Percentiles rank a stretch among this genome's conserved stretches.
phyloP scores from a whole-genome alignment of 1,140 invertebrate genomes.

The Drosophila triauraria region DNA sequence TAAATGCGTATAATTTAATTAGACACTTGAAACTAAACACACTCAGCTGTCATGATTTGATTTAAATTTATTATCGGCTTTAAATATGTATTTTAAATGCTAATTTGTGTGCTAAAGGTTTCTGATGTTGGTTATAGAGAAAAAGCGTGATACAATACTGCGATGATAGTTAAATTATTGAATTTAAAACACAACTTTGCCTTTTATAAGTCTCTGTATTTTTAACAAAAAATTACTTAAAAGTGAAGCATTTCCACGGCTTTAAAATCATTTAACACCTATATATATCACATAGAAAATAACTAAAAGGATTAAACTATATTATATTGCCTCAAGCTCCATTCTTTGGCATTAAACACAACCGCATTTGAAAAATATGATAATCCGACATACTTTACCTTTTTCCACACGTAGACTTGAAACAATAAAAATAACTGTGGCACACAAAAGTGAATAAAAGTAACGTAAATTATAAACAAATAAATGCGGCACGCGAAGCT shows the following conservation, averaged over 20 bases:
- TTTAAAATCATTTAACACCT: background rate
- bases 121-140: conserved; percentile 1
- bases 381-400: conserved; percentile 48
- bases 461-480: conserved; percentile 57
- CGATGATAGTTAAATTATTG: background rate
- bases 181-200: background rate
- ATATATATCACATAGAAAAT: conserved; percentile 12
- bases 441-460: conserved; percentile 32
- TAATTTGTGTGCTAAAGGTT: conserved; percentile 51
- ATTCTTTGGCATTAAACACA: conserved; percentile 6
- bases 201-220: background rate
- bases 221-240: too few relatives aligned
- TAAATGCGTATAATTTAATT: conserved; percentile 80
- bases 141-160: background rate
- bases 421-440: conserved; percentile 45
- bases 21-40: conserved; percentile 76
- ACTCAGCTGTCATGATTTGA: conserved; percentile 50
- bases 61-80: conserved; percentile 51
- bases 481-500: conserved; percentile 58
- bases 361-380: conserved; percentile 32
- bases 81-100: conserved; percentile 41
- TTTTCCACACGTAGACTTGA: conserved; percentile 41
- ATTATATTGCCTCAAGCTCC: conserved; percentile 19
- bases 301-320: conserved; percentile 35
- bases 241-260: too few relatives aligned